A percentile compares a stretch with the other conserved stretches of the same genome.
Conservation (phyloP, 2,113 vertebrate species). For the Cheilinus undulatus region DNA sequence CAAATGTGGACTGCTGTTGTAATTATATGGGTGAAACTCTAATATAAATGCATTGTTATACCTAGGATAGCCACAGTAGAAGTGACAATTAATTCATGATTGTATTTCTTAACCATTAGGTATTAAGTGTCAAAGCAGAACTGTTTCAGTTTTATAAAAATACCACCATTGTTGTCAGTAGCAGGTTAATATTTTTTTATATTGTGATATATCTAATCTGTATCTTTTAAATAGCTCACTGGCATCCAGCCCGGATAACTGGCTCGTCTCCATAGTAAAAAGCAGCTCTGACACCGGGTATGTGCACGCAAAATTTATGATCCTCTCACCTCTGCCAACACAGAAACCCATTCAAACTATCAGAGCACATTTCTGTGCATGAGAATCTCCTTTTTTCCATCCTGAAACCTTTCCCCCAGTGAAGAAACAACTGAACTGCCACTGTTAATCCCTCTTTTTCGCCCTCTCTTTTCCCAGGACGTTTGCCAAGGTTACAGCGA, state of each 20-base stretch:
- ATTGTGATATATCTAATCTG: no score
- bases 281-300: conserved; percentile 18
- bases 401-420: conserved; percentile 11
- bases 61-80: no score
- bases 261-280: conserved; percentile 2
- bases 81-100: no score
- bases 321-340: not conserved
- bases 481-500: conserved; percentile 60
- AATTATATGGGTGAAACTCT: no score
- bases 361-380: conserved; percentile 3
- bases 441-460: conserved; percentile 30
- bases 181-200: no score
- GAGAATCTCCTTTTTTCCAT: conserved; percentile 7
- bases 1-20: no score
- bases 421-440: conserved; percentile 24
- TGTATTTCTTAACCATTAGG: no score
- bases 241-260: conserved; percentile 12
- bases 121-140: no score
- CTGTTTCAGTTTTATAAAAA: no score
- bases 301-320: not conserved
- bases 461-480: conserved; percentile 54
- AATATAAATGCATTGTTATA: no score
- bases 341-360: not conserved
- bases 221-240: conserved; percentile 33
- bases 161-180: no score